These are phyloP conservation scores for Rana temporaria DNA, from an alignment of 2,113 vertebrate species.

Conservation along the genomic window DNA sequence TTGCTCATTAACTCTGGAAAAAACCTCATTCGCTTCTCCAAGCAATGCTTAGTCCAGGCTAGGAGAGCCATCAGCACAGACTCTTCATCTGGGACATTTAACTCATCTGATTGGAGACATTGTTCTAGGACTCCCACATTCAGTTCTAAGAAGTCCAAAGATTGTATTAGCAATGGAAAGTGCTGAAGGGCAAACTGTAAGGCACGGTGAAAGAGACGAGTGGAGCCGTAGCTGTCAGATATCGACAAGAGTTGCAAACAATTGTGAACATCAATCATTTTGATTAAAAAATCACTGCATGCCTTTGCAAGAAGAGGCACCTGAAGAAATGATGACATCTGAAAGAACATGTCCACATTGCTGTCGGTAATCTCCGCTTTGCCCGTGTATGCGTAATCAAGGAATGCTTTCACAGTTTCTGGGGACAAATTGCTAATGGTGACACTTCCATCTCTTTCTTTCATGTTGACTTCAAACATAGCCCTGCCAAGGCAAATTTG, in stretches of 20 bases:
- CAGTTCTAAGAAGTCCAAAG: slow-evolving; percentile 90
- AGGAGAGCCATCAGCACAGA: slow-evolving; percentile 82
- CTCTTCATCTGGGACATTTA: slow-evolving; percentile 88
- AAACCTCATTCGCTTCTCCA: slow-evolving; percentile 76
- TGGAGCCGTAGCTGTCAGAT: slow-evolving; percentile 90
- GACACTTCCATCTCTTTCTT: slow-evolving; percentile 89
- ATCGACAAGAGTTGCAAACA: slow-evolving; percentile 89
- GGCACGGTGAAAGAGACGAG: slow-evolving; percentile 79
- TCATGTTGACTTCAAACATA: slow-evolving; percentile 98
- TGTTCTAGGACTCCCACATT: slow-evolving; percentile 81
- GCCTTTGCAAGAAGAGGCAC: slow-evolving; percentile 87
- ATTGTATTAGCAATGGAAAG: slow-evolving; percentile 83
- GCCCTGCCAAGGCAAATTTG: slow-evolving; percentile 77
- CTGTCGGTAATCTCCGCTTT: slow-evolving; percentile 88
- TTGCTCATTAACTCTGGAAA: slow-evolving; percentile 81
- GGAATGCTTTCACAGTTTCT: slow-evolving; percentile 83
- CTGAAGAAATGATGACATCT: slow-evolving; percentile 95
- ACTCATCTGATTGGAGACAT: slow-evolving; percentile 83
- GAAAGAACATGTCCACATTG: slow-evolving; percentile 94
- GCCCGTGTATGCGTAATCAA: slow-evolving; percentile 96
- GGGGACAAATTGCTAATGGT: slow-evolving; percentile 87
- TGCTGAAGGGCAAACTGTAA: slow-evolving; percentile 85
- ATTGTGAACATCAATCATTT: slow-evolving; percentile 87
- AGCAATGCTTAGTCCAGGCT: slow-evolving; percentile 81
- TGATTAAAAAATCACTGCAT: slow-evolving; percentile 94